Conservation (phyloP, 2,888 invertebrate genomes). For the Conchocele bisecta region DNA sequence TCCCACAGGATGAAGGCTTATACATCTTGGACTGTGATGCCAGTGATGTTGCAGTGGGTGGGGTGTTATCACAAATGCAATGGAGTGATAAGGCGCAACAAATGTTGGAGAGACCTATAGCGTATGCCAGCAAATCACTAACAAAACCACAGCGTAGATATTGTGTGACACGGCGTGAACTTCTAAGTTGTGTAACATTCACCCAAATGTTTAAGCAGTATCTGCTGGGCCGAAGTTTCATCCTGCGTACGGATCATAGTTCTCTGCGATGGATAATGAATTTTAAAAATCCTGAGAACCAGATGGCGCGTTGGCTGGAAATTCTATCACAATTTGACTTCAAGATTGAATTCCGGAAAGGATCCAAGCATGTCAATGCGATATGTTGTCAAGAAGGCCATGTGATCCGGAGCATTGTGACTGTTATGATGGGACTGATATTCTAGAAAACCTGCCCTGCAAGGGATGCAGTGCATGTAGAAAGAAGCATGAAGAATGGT, state of each 20-base stretch:
- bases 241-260: slow-evolving; percentile 38
- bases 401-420: slow-evolving; percentile 37
- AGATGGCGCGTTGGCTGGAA: slow-evolving; percentile 41
- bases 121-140: slow-evolving; percentile 47
- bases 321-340: slow-evolving; percentile 36
- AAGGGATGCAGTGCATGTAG: slow-evolving; percentile 35
- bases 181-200: slow-evolving; percentile 43
- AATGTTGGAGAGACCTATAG: slow-evolving; percentile 33
- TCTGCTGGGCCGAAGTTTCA: not conserved
- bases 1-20: too few relatives aligned
- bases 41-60: slow-evolving; percentile 33
- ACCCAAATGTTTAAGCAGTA: slow-evolving; percentile 35
- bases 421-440: slow-evolving; percentile 30
- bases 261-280: slow-evolving; percentile 45
- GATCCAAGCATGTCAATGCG: slow-evolving; percentile 40
- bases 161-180: slow-evolving; percentile 45
- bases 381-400: slow-evolving; percentile 33
- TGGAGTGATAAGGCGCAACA: slow-evolving; percentile 18
- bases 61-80: slow-evolving; percentile 45
- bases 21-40: slow-evolving; percentile 48
- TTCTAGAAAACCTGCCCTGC: slow-evolving; percentile 37
- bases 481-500: slow-evolving; percentile 36
- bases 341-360: slow-evolving; percentile 31
- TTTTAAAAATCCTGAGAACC: slow-evolving; percentile 30
- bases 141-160: slow-evolving; percentile 33